phyloP scores from a whole-genome alignment of 2,113 vertebrate species.

The Lophotis ruficrista region DNA sequence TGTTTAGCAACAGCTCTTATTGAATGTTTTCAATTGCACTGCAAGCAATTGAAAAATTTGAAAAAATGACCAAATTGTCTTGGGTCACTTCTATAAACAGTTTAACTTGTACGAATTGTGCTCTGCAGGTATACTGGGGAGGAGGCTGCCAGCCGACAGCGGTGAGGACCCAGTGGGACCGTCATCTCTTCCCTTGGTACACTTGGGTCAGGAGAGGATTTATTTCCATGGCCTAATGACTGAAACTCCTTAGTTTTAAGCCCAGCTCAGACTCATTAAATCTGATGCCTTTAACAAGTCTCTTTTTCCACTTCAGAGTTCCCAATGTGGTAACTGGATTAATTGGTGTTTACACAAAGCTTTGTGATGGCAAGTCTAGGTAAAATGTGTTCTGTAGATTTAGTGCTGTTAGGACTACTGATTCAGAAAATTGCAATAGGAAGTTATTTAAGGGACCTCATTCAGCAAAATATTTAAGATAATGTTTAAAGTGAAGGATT shows the following conservation, averaged over 20 bases:
- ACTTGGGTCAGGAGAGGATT: background rate
- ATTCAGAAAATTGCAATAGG: background rate
- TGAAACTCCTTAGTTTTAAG: slow-evolving; percentile 4
- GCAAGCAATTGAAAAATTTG: background rate
- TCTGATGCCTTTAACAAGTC: background rate
- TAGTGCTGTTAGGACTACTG: background rate
- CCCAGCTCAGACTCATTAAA: slow-evolving; percentile 1
- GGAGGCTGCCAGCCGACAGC: background rate
- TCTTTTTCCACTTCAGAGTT: background rate
- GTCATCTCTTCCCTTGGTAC: background rate
- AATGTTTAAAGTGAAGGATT: background rate
- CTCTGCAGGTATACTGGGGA: background rate
- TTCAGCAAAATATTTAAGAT: background rate
- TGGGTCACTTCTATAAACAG: background rate
- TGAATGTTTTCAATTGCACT: background rate
- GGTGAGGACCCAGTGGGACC: background rate
- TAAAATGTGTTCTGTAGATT: background rate
- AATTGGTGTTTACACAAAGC: background rate
- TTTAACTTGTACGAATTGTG: background rate
- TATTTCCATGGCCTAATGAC: background rate
- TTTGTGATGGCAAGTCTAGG: background rate
- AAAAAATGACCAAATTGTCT: background rate
- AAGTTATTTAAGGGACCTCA: background rate
- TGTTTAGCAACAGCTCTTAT: background rate
- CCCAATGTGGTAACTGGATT: background rate